A percentile compares a stretch with the other conserved stretches of the same genome.
Evolutionary conservation across 2,113 vertebrate genomes (phyloP).

Genomic region (Dolichallabes microphthalmus): DNA sequence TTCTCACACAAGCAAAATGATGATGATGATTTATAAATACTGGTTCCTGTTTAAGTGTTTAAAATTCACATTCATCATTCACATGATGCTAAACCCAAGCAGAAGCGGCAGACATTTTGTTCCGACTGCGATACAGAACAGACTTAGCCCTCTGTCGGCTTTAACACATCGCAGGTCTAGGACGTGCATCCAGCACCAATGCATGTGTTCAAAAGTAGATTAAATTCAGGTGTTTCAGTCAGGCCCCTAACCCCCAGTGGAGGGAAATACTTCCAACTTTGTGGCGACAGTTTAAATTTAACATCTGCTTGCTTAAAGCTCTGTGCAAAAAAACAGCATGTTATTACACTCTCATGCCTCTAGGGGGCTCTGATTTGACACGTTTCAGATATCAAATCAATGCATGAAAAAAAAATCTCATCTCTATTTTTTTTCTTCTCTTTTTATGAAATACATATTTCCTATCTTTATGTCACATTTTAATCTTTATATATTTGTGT

Average conservation of each 20-base stretch:
- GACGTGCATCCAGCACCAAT: background rate
- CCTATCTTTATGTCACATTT: background rate
- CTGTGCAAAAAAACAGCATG: conserved; percentile 15
- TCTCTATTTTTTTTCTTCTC: too few species aligned
- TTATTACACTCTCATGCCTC: conserved; percentile 28
- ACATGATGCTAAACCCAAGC: background rate
- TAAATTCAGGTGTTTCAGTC: too few species aligned
- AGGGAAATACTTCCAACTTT: too few species aligned
- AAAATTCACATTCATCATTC: background rate
- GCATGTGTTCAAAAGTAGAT: background rate
- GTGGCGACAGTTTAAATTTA: too few species aligned
- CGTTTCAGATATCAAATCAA: background rate
- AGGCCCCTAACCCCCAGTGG: too few species aligned
- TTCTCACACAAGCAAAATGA: background rate
- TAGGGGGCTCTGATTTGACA: conserved; percentile 28
- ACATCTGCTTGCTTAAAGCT: background rate
- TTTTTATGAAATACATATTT: background rate
- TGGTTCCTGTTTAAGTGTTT: background rate
- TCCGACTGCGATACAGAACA: background rate
- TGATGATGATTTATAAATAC: background rate
- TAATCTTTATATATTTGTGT: background rate
- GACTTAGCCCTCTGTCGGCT: background rate
- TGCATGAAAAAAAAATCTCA: too few species aligned
- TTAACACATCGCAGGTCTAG: too few species aligned
- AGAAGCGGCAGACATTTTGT: background rate